phyloP scores from a whole-genome alignment of 1,140 invertebrate genomes.

The Hirudo medicinalis region DNA sequence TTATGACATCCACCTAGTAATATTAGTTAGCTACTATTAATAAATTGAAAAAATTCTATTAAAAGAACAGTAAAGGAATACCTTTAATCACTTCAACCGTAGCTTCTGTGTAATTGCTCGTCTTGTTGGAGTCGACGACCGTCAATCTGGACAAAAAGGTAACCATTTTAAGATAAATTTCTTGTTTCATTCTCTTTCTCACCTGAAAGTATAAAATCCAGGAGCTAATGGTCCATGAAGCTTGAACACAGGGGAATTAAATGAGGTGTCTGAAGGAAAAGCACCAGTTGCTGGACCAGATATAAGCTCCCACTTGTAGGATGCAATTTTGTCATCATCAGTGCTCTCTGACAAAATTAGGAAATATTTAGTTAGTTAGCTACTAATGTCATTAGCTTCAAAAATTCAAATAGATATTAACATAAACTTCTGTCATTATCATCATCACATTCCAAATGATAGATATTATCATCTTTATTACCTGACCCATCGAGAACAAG shows the following conservation, averaged over 20 bases:
- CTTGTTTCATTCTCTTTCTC: slow-evolving; percentile 24
- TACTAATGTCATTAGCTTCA: too few species aligned
- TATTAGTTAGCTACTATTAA: neutral
- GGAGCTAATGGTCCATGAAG: slow-evolving; percentile 61
- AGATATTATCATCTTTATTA: slow-evolving; percentile 18
- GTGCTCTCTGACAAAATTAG: slow-evolving; percentile 43
- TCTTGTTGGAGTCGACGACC: slow-evolving; percentile 78
- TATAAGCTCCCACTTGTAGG: slow-evolving; percentile 80
- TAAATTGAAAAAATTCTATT: neutral
- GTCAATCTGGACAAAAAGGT: slow-evolving; percentile 51
- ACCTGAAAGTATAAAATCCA: slow-evolving; percentile 82
- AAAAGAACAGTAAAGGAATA: slow-evolving; percentile 22
- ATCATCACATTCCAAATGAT: neutral
- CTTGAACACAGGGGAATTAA: slow-evolving; percentile 47
- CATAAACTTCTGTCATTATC: too few species aligned
- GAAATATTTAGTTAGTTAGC: too few species aligned
- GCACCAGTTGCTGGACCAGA: slow-evolving; percentile 54
- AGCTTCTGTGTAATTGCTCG: slow-evolving; percentile 67
- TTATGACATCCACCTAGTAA: neutral
- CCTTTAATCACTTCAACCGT: slow-evolving; percentile 75
- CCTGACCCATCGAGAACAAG: slow-evolving; percentile 74
- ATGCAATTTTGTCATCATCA: slow-evolving; percentile 67
- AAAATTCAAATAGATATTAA: too few species aligned
- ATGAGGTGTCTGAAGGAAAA: neutral
- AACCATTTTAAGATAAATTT: slow-evolving; percentile 11